Evolutionary conservation across 2,888 invertebrate species (phyloP).

Genomic region (Meandrusa payeni): DNA sequence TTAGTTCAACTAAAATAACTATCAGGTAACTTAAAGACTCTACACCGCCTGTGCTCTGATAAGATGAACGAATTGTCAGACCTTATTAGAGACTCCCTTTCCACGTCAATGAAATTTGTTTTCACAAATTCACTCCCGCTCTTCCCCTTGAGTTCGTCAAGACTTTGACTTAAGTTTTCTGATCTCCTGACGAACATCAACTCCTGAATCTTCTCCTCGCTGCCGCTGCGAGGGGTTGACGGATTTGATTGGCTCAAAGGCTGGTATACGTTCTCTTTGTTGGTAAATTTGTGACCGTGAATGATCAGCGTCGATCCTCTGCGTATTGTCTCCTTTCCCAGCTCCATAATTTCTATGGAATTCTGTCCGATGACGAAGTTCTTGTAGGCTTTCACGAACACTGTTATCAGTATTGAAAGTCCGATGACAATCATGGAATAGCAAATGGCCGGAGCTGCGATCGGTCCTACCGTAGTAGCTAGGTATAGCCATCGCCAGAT

Average conservation of each 20-base stretch:
- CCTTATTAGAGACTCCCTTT: constrained; percentile 58
- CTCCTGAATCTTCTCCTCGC: constrained; percentile 43
- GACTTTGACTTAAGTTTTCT: constrained; percentile 45
- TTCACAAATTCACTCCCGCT: constrained; percentile 56
- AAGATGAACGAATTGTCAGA: constrained; percentile 66
- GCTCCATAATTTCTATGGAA: constrained; percentile 87
- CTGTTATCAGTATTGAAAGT: constrained; percentile 81
- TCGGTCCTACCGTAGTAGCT: constrained; percentile 88
- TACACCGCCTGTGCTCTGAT: constrained; percentile 56
- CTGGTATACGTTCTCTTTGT: constrained; percentile 78
- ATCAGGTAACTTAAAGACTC: constrained; percentile 45
- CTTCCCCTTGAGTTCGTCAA: constrained; percentile 52
- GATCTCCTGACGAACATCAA: constrained; percentile 41
- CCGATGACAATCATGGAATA: constrained; percentile 88
- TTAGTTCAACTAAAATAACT: constrained; percentile 29
- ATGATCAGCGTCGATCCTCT: constrained; percentile 83
- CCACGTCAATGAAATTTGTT: constrained; percentile 49
- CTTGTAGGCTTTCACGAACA: constrained; percentile 88
- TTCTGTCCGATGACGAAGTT: constrained; percentile 85
- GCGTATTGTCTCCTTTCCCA: constrained; percentile 86
- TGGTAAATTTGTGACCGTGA: constrained; percentile 78
- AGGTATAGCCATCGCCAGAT: constrained; percentile 91
- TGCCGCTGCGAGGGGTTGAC: constrained; percentile 21
- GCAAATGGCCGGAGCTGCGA: constrained; percentile 84
- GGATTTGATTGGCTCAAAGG: constrained; percentile 38